Evolutionary conservation across 1,140 invertebrate species (phyloP), one percentile per base, ranked within the genome.

Genomic region (Aphelinus certus): DNA sequence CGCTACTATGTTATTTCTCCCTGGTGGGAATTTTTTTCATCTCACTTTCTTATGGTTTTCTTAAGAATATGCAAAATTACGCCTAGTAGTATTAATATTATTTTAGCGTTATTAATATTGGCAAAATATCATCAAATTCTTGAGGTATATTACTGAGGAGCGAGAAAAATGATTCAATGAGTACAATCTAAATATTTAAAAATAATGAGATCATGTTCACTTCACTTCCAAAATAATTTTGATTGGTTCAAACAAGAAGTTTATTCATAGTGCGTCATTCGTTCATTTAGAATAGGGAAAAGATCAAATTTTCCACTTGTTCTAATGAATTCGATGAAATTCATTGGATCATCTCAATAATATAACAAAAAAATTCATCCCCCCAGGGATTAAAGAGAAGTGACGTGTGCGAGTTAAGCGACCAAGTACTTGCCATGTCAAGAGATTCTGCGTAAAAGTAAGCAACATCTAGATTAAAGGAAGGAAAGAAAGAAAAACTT

Each of bases 391-490:
- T 43, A 71, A 60, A 72, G 62, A 57, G 58, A 48, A 48, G 42
- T 49, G 55, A 73, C 58, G 65, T 45, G 61, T 73, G 66, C 71
- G 65, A 76, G 71, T 76, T 1, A 76, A 76, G 71, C 51, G 71
- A 76, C 70, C 75, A 73, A 76, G 75, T 76, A 76, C 70, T 73
- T 76, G 75, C 70, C 71, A 73, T 76, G 53, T 76, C 72, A 76
- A 76, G 71, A 76, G 75, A 73, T 72, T 76, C 71, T 69, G 71
- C 26, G 10, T 71, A 71, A 71, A 76, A 71, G 56, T 71, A 75
- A 69, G 73, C 73, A 75, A 75, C 66, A 75, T 75, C 70, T 69
- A 75, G 46, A 71, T 71, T 66, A 67, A 76, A 76, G 67, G 66
- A 60, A 66, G 69, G 69, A 62, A 68, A 55, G 7, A 74, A 56